Percentiles rank a stretch among this genome's conserved stretches.
Conservation (phyloP, 2,888 invertebrate genomes). For the Raillietiella orientalis region DNA sequence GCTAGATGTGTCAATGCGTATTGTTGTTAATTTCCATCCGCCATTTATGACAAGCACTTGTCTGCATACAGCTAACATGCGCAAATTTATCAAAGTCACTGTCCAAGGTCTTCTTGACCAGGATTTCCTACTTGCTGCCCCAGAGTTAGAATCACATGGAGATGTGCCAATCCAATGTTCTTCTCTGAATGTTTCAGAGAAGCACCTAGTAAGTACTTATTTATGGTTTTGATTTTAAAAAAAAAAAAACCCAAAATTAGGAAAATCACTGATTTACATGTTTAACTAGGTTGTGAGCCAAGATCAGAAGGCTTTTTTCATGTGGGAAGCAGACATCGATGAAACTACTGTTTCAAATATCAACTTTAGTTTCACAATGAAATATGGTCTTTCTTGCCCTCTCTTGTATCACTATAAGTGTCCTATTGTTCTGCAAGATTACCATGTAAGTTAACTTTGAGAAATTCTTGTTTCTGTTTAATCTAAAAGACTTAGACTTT, state of each 20-base stretch:
- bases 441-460: slow-evolving; percentile 21
- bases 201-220: not conserved
- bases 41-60: slow-evolving; percentile 48
- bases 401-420: slow-evolving; percentile 23
- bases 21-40: slow-evolving; percentile 42
- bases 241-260: too few species aligned
- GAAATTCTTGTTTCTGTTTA: slow-evolving; percentile 1
- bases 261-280: not conserved
- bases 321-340: slow-evolving; percentile 39
- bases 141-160: not conserved
- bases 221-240: too few species aligned
- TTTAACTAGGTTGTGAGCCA: slow-evolving; percentile 27
- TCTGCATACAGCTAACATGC: slow-evolving; percentile 44
- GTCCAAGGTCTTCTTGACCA: slow-evolving; percentile 12
- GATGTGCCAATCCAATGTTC: slow-evolving; percentile 1
- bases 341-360: slow-evolving; percentile 12
- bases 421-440: slow-evolving; percentile 44
- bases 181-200: slow-evolving; percentile 3
- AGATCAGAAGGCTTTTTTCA: slow-evolving; percentile 38
- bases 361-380: slow-evolving; percentile 26
- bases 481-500: slow-evolving; percentile 23
- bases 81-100: slow-evolving; percentile 52
- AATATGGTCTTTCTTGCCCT: slow-evolving; percentile 16
- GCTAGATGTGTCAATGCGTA: slow-evolving; percentile 15
- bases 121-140: not conserved